Base-by-base conservation (phyloP, 2,888 invertebrate species). In the Philaethria dido region DNA sequence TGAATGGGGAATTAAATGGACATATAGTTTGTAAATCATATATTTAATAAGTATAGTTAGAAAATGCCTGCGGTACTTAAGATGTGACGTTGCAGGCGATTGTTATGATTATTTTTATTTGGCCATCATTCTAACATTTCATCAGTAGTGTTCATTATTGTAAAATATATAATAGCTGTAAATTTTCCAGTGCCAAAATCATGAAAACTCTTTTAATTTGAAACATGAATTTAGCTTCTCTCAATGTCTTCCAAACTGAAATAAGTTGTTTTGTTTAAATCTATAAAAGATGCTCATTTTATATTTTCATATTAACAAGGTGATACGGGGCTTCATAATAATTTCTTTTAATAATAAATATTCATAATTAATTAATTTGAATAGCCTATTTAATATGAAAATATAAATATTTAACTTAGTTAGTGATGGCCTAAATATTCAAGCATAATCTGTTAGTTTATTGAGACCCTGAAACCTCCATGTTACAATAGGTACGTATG, bases 1-100 rank as follows among this genome's bases (percentile, higher is more conserved):
- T 73, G 60, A 61, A 61, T 67, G 60, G 63, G 72, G 74, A 71
- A 76, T 80, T 76, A 74, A 71, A 78, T 78, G 79, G 72, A 73
- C 73, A 71, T 64, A 62, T 69, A 68, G 68, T 66, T 33, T 45
- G 47, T 68, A 61, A 57, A 57, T 42, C 22, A 42, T 57, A 42
- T 39, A 47, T 47, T 6, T 47, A 57, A 62, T 57, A 45, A 59
- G 54, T 59, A 55, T 62, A 66, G 66, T 42, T 69, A 68, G 60
- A 63, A 67, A 64, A 66, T 65, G 61, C 59, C 61, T 62, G 63
- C 36, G 50, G 69, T 73, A 72, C 70, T 71, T 73, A 66, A 69
- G 57, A 55, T 62, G 48, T 60, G 36, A 65, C 61, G 60, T 69
- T 68, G 61, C 64, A 39, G 61, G 62, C 61, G 42, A 62, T 68